Evolutionary conservation across 2,113 vertebrate species (phyloP).

Genomic region (Rattus rattus): DNA sequence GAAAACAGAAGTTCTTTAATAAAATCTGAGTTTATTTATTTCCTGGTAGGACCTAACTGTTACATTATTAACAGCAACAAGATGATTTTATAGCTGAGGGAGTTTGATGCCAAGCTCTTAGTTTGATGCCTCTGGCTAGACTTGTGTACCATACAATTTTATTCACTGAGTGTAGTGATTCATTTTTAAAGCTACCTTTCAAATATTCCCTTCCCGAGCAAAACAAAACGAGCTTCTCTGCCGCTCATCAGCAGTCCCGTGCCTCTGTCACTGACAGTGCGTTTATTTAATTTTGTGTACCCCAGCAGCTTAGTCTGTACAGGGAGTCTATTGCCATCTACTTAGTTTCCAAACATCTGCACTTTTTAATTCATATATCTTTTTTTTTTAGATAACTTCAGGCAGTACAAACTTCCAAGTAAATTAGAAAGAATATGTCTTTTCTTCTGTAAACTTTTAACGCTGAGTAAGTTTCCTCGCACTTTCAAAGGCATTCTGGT

Average conservation of each 20-base stretch:
- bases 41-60: slow-evolving; percentile 49
- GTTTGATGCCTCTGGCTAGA: slow-evolving; percentile 43
- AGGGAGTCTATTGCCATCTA: not conserved
- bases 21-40: slow-evolving; percentile 70
- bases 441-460: not conserved
- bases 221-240: not conserved
- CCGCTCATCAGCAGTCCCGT: not conserved
- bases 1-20: slow-evolving; percentile 63
- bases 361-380: not conserved
- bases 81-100: slow-evolving; percentile 62
- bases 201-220: slow-evolving; percentile 38
- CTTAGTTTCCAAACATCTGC: not conserved
- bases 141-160: slow-evolving; percentile 58
- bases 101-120: slow-evolving; percentile 73
- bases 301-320: not conserved
- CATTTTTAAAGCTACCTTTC: slow-evolving; percentile 56
- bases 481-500: not conserved
- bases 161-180: slow-evolving; percentile 59
- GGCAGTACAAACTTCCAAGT: not conserved
- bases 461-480: not conserved
- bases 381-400: not conserved
- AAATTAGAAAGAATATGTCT: not conserved
- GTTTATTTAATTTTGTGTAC: not conserved
- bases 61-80: slow-evolving; percentile 75
- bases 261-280: not conserved